Evolutionary conservation across 2,888 invertebrate species (phyloP).

Genomic region (Teleogryllus oceanicus): DNA sequence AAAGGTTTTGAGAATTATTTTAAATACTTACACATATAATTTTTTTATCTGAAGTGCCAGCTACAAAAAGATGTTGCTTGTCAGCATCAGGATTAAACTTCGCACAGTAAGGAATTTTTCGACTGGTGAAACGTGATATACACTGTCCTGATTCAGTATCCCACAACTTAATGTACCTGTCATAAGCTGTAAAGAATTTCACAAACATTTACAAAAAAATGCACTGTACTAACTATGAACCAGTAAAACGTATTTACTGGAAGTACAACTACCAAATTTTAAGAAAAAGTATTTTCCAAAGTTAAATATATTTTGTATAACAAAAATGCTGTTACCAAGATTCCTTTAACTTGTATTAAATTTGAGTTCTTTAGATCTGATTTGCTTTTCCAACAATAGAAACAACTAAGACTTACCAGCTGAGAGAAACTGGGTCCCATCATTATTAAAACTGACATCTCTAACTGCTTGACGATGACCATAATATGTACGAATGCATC

Average conservation of each 20-base stretch:
- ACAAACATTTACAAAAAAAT: no score
- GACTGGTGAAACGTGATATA: slow-evolving; percentile 82
- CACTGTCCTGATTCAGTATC: slow-evolving; percentile 95
- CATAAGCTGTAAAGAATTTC: slow-evolving; percentile 62
- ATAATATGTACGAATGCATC: slow-evolving; percentile 89
- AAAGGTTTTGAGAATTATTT: slow-evolving; percentile 11
- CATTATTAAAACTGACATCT: slow-evolving; percentile 93
- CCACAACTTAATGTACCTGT: slow-evolving; percentile 97
- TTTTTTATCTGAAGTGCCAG: slow-evolving; percentile 98
- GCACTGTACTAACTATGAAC: no score
- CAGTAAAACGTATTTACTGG: no score
- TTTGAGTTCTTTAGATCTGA: no score
- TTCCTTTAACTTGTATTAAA: no score
- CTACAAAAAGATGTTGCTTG: slow-evolving; percentile 96
- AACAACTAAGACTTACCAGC: slow-evolving; percentile 60
- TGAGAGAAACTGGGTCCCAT: slow-evolving; percentile 87
- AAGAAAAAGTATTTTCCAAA: no score
- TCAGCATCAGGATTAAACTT: slow-evolving; percentile 97
- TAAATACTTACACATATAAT: slow-evolving; percentile 85
- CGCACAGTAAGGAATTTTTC: slow-evolving; percentile 96
- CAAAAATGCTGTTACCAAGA: neutral
- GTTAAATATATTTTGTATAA: neutral
- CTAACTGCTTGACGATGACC: slow-evolving; percentile 96
- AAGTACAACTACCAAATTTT: no score
- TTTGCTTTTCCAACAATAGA: neutral